Evolutionary conservation across 2,888 invertebrate species (phyloP).

Genomic region (Eilema griseolum): DNA sequence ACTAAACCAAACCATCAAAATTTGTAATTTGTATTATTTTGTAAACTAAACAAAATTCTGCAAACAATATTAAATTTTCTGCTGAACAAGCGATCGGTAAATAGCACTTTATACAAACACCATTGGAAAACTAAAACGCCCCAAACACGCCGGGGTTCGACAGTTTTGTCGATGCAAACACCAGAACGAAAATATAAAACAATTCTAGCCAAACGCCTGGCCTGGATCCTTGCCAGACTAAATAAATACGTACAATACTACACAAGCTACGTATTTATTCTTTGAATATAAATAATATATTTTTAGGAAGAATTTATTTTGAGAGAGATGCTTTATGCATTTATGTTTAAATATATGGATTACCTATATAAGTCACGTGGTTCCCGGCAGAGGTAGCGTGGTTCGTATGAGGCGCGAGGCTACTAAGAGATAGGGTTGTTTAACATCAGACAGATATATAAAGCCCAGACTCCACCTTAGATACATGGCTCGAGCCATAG

Average conservation of each 20-base stretch:
- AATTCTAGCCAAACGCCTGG: constrained; percentile 41
- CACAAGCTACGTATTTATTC: constrained; percentile 24
- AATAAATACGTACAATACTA: constrained; percentile 57
- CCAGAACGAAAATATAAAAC: constrained; percentile 47
- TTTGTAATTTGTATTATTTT: constrained; percentile 33
- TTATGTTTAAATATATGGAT: no score
- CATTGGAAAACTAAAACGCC: constrained; percentile 40
- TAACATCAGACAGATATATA: no score
- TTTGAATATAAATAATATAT: constrained; percentile 15
- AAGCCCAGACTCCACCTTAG: no score
- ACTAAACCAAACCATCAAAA: constrained; percentile 13
- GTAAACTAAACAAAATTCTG: constrained; percentile 25
- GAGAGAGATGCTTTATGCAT: neutral
- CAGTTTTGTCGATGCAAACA: constrained; percentile 37
- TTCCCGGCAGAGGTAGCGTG: no score
- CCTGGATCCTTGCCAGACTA: constrained; percentile 56
- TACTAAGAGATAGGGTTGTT: no score
- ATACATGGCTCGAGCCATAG: no score
- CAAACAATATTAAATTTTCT: constrained; percentile 17
- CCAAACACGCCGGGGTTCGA: constrained; percentile 32
- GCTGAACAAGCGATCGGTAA: constrained; percentile 28
- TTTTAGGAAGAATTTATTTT: neutral
- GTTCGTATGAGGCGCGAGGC: no score
- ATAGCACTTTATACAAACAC: constrained; percentile 47
- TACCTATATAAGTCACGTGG: no score